Base-by-base conservation (phyloP, 1,140 invertebrate genomes). In the Brachionus asplanchnoidis region DNA sequence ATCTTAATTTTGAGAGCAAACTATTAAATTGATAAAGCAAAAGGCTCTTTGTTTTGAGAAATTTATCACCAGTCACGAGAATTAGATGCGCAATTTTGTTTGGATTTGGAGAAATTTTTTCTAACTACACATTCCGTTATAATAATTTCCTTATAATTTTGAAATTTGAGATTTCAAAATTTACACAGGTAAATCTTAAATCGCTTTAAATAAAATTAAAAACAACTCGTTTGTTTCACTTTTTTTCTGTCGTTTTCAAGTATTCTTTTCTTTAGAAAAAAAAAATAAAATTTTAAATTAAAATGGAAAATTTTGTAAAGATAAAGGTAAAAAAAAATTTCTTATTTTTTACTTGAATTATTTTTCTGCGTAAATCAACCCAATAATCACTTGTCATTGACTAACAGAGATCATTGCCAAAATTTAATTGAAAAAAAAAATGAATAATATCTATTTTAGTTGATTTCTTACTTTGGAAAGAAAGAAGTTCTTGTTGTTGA, bases 121-220 rank as follows among this genome's bases (percentile, higher is more conserved):
- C 17, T 9, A 40, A 40, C 32, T 40, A 73, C 28, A 73, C 9
- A 17, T 42, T 73, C 68, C 68, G 7, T 73, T 36, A 73, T 42
- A 68, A 68, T 68, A 73, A 73, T 73, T 73, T 73, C 68, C 68
- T 73, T 73, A 73, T 42, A 40, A 73, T 42, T 20, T 40, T 73
- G 68, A 73, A 73, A 73, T 73, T 73, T 73, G 68, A 73, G 68
- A 36, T 73, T 73, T 42, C 17, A 40, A 73, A 40, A 73, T 73
- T 73, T 73, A 46, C 68, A 73, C 68, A 73, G 68, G 68, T 73
- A 73, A 73, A 73, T 73, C 68, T 73, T 46, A 73, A 73, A 73
- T 73, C 36, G 36, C n/a, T 73, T 73, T 42, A 73, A 40, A 42
- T 42, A 7, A 42, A 42, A 73, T 12, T 12, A 73, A 73, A 73